Evolutionary conservation across 2,113 vertebrate species (phyloP).

Genomic region (Phycodurus eques): DNA sequence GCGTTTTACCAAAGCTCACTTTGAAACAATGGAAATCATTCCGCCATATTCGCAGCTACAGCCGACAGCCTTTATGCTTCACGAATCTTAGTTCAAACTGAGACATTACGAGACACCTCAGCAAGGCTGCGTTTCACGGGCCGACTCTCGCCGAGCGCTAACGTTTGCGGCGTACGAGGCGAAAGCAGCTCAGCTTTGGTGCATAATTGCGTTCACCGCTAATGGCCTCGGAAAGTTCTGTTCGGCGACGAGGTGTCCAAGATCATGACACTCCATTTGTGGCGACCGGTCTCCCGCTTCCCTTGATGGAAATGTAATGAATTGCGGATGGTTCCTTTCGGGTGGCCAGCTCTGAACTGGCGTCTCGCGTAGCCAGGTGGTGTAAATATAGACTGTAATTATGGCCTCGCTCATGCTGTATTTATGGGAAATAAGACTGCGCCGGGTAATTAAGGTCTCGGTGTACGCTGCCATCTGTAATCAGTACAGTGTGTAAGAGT

Average conservation of each 20-base stretch:
- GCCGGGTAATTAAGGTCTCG: conserved; percentile 65
- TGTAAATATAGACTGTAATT: conserved; percentile 67
- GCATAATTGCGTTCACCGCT: neutral
- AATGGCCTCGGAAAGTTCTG: neutral
- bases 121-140: neutral
- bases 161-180: neutral
- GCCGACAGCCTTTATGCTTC: too few species aligned
- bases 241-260: neutral
- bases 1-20: too few species aligned
- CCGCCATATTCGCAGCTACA: too few species aligned
- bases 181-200: neutral
- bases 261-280: neutral
- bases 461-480: conserved; percentile 62
- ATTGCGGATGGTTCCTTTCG: conserved; percentile 43
- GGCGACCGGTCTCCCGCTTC: conserved; percentile 33
- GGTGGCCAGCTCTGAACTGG: conserved; percentile 37
- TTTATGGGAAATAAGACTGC: conserved; percentile 64
- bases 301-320: conserved; percentile 14
- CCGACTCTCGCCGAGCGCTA: neutral
- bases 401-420: conserved; percentile 51
- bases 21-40: too few species aligned
- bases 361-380: conserved; percentile 64
- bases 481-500: conserved; percentile 43
- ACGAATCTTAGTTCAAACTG: too few species aligned
- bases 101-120: conserved; percentile 22